Evolutionary conservation across 2,888 invertebrate species (phyloP).

Genomic region (Tanytarsus gracilentus): DNA sequence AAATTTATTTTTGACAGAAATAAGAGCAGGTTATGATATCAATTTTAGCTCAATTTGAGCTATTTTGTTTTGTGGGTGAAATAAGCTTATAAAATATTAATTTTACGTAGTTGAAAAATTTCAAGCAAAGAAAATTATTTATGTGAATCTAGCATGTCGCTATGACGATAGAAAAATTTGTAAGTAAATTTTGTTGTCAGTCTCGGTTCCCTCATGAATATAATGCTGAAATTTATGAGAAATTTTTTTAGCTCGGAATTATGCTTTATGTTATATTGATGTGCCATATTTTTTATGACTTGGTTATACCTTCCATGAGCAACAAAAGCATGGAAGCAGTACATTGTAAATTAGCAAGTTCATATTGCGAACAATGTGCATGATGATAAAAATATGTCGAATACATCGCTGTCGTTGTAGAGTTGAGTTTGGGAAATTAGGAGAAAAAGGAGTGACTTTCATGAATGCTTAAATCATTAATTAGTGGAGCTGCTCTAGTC

Average conservation of each 20-base stretch:
- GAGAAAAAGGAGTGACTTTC: constrained; percentile 13
- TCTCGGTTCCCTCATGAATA: constrained; percentile 9
- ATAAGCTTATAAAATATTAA: too few species aligned
- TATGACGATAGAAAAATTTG: too few species aligned
- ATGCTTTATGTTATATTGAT: constrained; percentile 2
- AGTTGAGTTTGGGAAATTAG: too few species aligned
- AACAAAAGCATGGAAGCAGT: neutral
- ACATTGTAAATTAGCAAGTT: constrained; percentile 1
- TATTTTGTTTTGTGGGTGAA: too few species aligned
- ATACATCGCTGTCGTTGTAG: too few species aligned
- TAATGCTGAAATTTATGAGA: neutral
- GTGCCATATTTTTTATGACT: neutral
- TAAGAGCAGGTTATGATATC: too few species aligned
- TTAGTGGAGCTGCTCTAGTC: neutral
- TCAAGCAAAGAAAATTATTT: too few species aligned
- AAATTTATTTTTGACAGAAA: too few species aligned
- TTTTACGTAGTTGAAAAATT: too few species aligned
- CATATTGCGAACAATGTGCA: neutral
- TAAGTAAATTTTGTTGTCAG: constrained; percentile 26
- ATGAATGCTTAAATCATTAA: constrained; percentile 2
- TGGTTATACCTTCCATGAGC: neutral
- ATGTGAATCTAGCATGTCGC: too few species aligned
- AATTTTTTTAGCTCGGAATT: neutral
- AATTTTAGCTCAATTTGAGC: too few species aligned
- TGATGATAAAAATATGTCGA: neutral